Percentiles rank a stretch among this genome's conserved stretches.
phyloP scores from a whole-genome alignment of 2,888 invertebrate species.

The Lamellibrachia satsuma region DNA sequence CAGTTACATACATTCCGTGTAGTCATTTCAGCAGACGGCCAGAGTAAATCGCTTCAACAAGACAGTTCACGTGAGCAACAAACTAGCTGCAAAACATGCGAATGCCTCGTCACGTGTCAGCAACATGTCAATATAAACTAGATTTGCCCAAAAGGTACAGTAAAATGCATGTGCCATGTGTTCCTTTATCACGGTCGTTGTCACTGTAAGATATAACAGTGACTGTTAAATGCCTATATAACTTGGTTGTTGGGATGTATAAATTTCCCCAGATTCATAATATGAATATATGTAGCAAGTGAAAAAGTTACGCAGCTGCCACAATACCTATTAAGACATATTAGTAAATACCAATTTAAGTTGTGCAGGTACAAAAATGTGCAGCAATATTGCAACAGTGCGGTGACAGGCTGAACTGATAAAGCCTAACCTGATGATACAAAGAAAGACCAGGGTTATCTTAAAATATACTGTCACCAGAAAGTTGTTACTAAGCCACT shows the following conservation, averaged over 20 bases:
- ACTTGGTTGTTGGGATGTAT: background rate
- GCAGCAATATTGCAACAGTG: background rate
- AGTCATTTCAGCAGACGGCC: background rate
- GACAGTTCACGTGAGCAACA: background rate
- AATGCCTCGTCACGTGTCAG: background rate
- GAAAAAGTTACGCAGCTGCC: background rate
- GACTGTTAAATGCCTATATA: conserved; percentile 4
- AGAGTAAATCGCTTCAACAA: background rate
- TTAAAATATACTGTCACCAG: background rate
- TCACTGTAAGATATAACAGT: background rate
- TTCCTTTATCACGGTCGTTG: background rate
- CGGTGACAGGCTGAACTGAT: background rate
- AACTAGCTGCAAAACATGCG: background rate
- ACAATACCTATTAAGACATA: background rate
- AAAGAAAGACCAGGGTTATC: conserved; percentile 10
- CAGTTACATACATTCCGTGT: background rate
- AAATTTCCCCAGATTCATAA: conserved; percentile 5
- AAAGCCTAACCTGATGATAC: background rate
- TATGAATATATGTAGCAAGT: background rate
- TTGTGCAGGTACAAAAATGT: background rate
- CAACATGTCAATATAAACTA: background rate
- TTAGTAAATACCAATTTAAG: background rate
- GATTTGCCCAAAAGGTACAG: conserved; percentile 17
- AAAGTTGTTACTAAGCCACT: background rate
- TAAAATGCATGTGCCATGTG: background rate